Base-by-base conservation (phyloP, 2,113 vertebrate genomes). In the Dascyllus trimaculatus region DNA sequence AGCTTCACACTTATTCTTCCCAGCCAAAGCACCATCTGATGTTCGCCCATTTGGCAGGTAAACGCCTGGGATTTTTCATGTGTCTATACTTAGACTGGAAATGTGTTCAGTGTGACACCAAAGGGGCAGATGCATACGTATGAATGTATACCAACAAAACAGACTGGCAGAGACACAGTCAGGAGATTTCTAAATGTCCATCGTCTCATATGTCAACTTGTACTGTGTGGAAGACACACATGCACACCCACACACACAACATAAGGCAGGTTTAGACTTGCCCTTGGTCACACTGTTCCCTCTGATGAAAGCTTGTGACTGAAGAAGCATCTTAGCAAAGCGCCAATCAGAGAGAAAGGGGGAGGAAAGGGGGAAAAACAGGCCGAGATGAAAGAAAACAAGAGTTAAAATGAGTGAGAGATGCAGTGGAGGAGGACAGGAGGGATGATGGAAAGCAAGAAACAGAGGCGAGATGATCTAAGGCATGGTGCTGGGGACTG, bases 11-110 rank as follows among this genome's bases (percentile, higher is more conserved):
- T 53, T 52, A 70, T 75, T 64, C 70, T 29, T 82, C 67, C 59
- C n/a, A 71, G 79, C 53, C 54, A 59, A 48, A 11, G 53, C 45
- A 32, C 71, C 65, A 84, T 84, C 71, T 84, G 65, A 79, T 29
- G 46, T 70, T 48, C 7, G 46, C 46, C 52, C 62, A 5, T 57
- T 68, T 72, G 46, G 51, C 26, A 19, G 40, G 58, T 26, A 26
- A 72, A 35, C 69, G 29, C 48, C 17, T 24, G 80, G 63, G 45
- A 59, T 53, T 75, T 40, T 54, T 77, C 49, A 19, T 52, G 32
- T 18, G 45, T 53, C 70, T 78, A 66, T 67, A 49, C 68, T 72
- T 77, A 61, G 67, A 72, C 21, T 61, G 56, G 56, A 29, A 66
- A 67, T 24, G 73, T 77, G 67, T 46, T 77, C 24, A 65, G n/a